A percentile compares a stretch with the other conserved stretches of the same genome.
These are phyloP conservation scores for Oryzias curvinotus DNA, from an alignment of 2,113 vertebrate species.

Conservation along the genomic window DNA sequence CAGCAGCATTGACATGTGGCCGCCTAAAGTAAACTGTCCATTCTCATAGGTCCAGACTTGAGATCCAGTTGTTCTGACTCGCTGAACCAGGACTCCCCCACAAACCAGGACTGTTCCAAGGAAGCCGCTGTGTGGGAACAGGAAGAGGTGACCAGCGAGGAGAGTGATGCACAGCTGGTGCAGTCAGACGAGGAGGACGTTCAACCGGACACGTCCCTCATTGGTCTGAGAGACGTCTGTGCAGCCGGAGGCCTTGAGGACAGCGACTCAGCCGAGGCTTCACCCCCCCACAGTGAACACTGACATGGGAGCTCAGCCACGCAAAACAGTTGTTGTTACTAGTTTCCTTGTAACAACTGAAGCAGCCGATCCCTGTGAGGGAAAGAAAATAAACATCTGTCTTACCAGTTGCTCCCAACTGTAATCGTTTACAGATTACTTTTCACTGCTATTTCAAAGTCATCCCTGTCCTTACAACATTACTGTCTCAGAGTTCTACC, in stretches of 20 bases:
- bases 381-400: too few relatives aligned
- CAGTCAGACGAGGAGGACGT: constrained; percentile 93
- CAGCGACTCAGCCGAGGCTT: constrained; percentile 78
- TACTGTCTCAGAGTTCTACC: too few relatives aligned
- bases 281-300: background rate
- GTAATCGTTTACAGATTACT: too few relatives aligned
- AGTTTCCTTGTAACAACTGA: too few relatives aligned
- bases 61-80: constrained; percentile 67
- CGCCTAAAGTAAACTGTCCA: background rate
- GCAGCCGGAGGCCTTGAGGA: constrained; percentile 79
- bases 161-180: constrained; percentile 75
- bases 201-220: constrained; percentile 84
- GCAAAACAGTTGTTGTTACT: too few relatives aligned
- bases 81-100: constrained; percentile 41
- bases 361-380: too few relatives aligned
- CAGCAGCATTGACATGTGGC: background rate
- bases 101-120: constrained; percentile 60
- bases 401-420: too few relatives aligned
- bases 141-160: constrained; percentile 65
- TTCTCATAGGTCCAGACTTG: constrained; percentile 78
- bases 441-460: too few relatives aligned
- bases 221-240: constrained; percentile 52
- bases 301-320: too few relatives aligned
- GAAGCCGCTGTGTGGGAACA: constrained; percentile 35
- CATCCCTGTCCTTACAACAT: too few relatives aligned